Evolutionary conservation across 2,113 vertebrate genomes (phyloP).

Genomic region (Boulengeromyrus knoepffleri): DNA sequence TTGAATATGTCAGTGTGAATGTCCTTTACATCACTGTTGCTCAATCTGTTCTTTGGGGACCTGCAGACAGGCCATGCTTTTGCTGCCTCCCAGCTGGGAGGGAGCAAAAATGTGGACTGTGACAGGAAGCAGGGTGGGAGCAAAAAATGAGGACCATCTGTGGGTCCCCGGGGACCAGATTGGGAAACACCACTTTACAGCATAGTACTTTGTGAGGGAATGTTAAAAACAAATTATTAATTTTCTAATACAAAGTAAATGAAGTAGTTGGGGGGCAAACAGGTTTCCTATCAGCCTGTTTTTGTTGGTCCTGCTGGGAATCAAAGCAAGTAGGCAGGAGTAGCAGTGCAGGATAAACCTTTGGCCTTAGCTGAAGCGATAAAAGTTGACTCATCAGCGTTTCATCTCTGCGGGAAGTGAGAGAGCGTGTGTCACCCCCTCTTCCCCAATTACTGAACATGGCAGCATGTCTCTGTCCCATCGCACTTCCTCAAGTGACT

Average conservation of each 20-base stretch:
- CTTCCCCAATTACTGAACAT: neutral
- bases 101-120: neutral
- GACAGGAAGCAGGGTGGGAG: neutral
- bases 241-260: conserved; percentile 23
- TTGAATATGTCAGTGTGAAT: neutral
- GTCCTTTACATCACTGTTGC: too few species aligned
- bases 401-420: conserved; percentile 25
- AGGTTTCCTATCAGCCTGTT: conserved; percentile 46
- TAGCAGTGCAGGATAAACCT: conserved; percentile 40
- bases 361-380: conserved; percentile 29
- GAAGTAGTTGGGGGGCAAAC: neutral
- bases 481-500: neutral
- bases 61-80: neutral
- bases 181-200: neutral
- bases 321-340: conserved; percentile 47
- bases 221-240: neutral
- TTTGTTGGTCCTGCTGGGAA: conserved; percentile 49
- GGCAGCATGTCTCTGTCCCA: neutral
- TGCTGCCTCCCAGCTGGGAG: neutral
- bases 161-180: neutral
- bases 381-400: conserved; percentile 46
- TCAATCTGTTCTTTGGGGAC: neutral
- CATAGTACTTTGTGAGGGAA: neutral
- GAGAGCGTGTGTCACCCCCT: neutral
- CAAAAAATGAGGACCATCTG: neutral